Base-by-base conservation (phyloP, 2,113 vertebrate species). In the Formicarius rufipectus region DNA sequence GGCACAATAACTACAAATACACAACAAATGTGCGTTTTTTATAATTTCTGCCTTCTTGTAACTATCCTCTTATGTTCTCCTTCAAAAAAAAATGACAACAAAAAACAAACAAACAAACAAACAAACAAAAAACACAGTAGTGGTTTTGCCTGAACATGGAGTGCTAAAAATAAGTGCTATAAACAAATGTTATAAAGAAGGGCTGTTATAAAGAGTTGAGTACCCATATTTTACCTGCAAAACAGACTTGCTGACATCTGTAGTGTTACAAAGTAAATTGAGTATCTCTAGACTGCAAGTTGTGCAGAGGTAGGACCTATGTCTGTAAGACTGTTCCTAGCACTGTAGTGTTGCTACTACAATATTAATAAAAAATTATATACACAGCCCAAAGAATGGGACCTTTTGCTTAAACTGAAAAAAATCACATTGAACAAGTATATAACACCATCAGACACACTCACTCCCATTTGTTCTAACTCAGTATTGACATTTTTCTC, bases 401-500 rank as follows among this genome's bases (percentile, higher is more conserved):
- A 86, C 49, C 53, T 64, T 82, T 58, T 71, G 10, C n/a, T 94
- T 81, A 80, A 59, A 55, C 23, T 47, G 45, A 63, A 73, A 68
- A n/a, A 90, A 56, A 42, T 0, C 1, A 2, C 55, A 63, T 25
- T 15, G 50, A 93, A 91, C 47, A 80, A 91, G 40, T 9, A 3
- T 63, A 72, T 45, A 56, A 92, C 56, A 88, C 73, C 56, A 74
- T 53, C 83, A 81, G 66, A 93, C 40, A 75, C 37, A 40, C 20
- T 94, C 55, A 63, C 14, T 88, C n/a, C 52, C 49, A 63, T 84
- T 84, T 93, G 40, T 87, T 81, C 64, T 80, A 63, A 76, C 50
- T 94, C 52, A 30, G 22, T 84, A 84, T 86, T 81, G 90, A 68
- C n/a, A 89, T 92, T 94, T 92, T 93, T 84, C 56, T 74, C 60